Conservation (phyloP, 2,888 invertebrate genomes). For the Nineta flava region DNA sequence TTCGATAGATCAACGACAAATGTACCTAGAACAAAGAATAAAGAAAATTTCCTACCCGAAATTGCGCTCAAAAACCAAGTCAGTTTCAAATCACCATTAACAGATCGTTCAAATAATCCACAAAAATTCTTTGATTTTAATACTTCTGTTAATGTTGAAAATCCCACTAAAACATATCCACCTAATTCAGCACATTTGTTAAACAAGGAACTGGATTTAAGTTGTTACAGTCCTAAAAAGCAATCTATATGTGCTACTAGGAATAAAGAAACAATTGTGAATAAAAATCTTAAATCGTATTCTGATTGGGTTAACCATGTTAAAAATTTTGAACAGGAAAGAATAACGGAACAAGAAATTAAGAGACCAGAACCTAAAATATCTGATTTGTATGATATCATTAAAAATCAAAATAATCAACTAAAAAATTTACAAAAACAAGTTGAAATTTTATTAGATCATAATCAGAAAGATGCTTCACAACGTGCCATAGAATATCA, state of each 20-base stretch:
- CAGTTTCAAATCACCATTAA: too few relatives aligned
- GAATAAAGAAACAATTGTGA: neutral
- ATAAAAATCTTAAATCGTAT: neutral
- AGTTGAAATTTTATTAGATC: constrained; percentile 37
- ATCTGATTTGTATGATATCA: constrained; percentile 43
- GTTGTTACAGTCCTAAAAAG: too few relatives aligned
- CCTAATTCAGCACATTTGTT: too few relatives aligned
- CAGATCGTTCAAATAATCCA: too few relatives aligned
- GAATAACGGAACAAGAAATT: neutral
- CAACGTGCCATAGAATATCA: neutral
- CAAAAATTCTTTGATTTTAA: too few relatives aligned
- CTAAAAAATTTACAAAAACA: constrained; percentile 44
- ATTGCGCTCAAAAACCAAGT: too few relatives aligned
- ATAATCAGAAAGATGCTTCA: constrained; percentile 8
- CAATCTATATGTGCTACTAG: too few relatives aligned
- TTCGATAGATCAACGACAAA: neutral
- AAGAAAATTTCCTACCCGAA: too few relatives aligned
- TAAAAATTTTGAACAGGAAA: neutral
- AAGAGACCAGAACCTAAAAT: constrained; percentile 35
- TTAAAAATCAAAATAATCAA: constrained; percentile 51
- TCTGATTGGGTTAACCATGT: neutral
- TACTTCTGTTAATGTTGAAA: too few relatives aligned
- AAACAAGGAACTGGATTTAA: too few relatives aligned
- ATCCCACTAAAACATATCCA: too few relatives aligned
- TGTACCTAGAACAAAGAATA: too few relatives aligned